These are phyloP conservation scores for Chiloscyllium plagiosum DNA, from an alignment of 2,113 vertebrate genomes.

Conservation along the genomic window DNA sequence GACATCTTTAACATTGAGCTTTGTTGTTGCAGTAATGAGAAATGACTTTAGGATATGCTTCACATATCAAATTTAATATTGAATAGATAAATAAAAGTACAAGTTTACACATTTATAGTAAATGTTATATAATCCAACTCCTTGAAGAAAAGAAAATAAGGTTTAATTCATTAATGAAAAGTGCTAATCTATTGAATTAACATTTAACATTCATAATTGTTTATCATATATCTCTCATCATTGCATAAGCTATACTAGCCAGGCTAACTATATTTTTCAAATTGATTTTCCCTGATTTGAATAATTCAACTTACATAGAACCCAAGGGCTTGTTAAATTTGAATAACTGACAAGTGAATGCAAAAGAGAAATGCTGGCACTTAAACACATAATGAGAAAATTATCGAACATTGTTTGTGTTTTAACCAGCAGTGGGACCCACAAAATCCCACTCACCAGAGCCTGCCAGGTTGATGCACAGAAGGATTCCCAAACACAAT, in stretches of 20 bases:
- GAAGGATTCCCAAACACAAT: too few species aligned
- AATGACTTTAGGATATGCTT: neutral
- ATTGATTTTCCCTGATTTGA: neutral
- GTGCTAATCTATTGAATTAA: neutral
- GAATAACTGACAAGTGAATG: neutral
- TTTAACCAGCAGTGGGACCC: too few species aligned
- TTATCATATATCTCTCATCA: neutral
- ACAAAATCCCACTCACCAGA: too few species aligned
- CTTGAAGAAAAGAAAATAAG: neutral
- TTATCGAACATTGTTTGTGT: neutral
- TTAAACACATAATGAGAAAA: neutral
- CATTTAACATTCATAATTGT: neutral
- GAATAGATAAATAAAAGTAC: neutral
- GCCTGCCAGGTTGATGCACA: too few species aligned
- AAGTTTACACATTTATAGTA: neutral
- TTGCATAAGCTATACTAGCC: neutral
- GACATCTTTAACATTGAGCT: neutral
- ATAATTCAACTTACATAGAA: neutral
- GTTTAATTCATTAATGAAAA: neutral
- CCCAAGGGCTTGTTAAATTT: neutral
- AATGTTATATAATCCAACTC: neutral
- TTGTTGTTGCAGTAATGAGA: neutral
- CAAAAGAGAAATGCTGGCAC: neutral
- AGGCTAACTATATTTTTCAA: neutral
- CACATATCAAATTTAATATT: neutral